Evolutionary conservation across 2,113 vertebrate genomes (phyloP), one percentile per base, ranked within the genome.

Genomic region (Pica pica): DNA sequence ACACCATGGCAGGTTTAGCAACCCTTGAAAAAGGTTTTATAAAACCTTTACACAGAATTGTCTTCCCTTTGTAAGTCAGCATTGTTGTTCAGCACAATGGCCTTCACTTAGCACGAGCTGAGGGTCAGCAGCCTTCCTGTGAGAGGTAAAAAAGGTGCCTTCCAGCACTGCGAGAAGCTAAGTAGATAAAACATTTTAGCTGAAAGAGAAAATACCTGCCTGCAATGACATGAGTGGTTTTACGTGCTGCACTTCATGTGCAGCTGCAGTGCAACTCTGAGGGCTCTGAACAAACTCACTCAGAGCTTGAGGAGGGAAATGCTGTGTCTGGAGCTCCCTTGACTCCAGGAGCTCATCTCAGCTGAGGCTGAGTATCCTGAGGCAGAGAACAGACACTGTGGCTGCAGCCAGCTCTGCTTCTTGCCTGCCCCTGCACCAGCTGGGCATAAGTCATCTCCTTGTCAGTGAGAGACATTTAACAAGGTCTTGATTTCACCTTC

Each of bases 21-120:
- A 65, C 57, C 76, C 91, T 77, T 71, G 47, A 90, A 95, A 94
- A 87, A 81, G 82, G 90, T 52, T 89, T 85, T 87, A 76, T 59
- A 89, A 76, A 96, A 93, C 60, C 75, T 94, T 96, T 69, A 35
- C 49, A 74, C 12, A 67, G 76, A 89, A 89, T 59, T 91, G n/a
- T 55, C 85, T 78, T 92, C 83, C 82, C 46, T 59, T 95, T 76
- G 12, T 7, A 59, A 86, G 39, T 21, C 47, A 47, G 78, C 39
- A 61, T 30, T 97, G 89, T 75, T 93, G 93, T 81, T 91, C 39
- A 60, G 41, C 90, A 97, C 93, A 97, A 95, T 35, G 85, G 93
- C 64, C 83, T 94, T 69, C 81, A 50, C 83, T 96, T 86, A 74
- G 77, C 67, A 65, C 35, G 37, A 83, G 82, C 24, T 47, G 75